Evolutionary conservation across 1,140 invertebrate species (phyloP), one percentile per base, ranked within the genome.

Genomic region (Halyomorpha halys): DNA sequence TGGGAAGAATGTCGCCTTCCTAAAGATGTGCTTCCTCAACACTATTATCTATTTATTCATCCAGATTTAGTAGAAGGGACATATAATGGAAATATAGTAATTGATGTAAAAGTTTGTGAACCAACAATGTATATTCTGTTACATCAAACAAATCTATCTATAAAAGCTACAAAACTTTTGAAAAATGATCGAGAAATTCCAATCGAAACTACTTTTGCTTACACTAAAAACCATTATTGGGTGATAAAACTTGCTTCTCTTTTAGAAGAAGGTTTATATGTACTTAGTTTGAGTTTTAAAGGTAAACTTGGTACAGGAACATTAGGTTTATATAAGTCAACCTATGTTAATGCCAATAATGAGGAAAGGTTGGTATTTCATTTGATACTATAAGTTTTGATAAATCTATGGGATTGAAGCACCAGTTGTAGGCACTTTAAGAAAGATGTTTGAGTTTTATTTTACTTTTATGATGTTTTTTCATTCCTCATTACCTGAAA

Each of bases 61-160:
- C 62, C 62, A 14, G 23, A 64, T 19, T n/a, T 64, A 9, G 25
- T 30, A 5, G 21, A 19, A 34, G 53, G 62, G 3, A 56, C 27
- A 5, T 64, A 56, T 47, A 19, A 21, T 3, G 62, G 62, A 2
- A 15, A 56, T 16, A 21, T 64, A 9, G 11, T 39, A 16, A 64
- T 64, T 19, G 62, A 56, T 56, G 2, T 64, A n/a, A 27, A 56
- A 19, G 62, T 64, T 6, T 34, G 16, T 4, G 16, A 56, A 21
- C 25, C 62, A 14, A 44, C 34, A 3, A 18, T 8, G 2, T 14
- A 13, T 16, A 39, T 64, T 23, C 14, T 64, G 6, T n/a, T 64
- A 9, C 45, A 64, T 44, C 15, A 18, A 19, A 25, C n/a, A 18
- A 21, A 56, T 11, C 39, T 64, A 1, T 56, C 3, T 6, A 49